Evolutionary conservation across 2,888 invertebrate species (phyloP).

Genomic region (Scrobipalpa atriplicella): DNA sequence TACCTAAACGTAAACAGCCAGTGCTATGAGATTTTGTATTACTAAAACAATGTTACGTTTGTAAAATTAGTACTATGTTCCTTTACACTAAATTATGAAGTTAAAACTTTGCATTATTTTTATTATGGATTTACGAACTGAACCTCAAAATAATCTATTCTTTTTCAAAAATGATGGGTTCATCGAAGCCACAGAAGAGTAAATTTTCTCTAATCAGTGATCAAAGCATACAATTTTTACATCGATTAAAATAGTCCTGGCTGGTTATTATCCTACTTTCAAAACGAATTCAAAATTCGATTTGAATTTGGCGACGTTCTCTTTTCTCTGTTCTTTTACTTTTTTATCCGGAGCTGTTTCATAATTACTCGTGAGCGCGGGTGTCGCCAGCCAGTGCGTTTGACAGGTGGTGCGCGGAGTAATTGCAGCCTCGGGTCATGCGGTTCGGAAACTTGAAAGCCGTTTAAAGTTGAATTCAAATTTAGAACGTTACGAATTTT

Average conservation of each 20-base stretch:
- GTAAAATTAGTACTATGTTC: too few relatives aligned
- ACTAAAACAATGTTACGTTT: too few relatives aligned
- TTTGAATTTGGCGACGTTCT: constrained; percentile 42
- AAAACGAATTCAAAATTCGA: constrained; percentile 40
- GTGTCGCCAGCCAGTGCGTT: constrained; percentile 49
- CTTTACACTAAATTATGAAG: too few relatives aligned
- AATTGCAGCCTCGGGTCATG: constrained; percentile 52
- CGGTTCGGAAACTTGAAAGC: constrained; percentile 41
- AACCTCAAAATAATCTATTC: too few relatives aligned
- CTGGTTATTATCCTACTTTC: constrained; percentile 33
- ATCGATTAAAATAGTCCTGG: constrained; percentile 24
- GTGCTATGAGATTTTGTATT: too few relatives aligned
- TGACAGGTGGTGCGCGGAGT: constrained; percentile 57
- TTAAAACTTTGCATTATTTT: too few relatives aligned
- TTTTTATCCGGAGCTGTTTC: constrained; percentile 43
- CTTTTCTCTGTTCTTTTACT: constrained; percentile 40
- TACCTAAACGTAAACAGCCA: too few relatives aligned
- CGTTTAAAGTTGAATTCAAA: constrained; percentile 34
- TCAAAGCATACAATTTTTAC: too few relatives aligned
- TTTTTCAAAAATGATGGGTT: too few relatives aligned
- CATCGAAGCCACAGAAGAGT: too few relatives aligned
- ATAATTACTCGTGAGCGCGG: constrained; percentile 50
- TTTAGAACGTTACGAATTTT: constrained; percentile 25
- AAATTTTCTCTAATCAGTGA: too few relatives aligned
- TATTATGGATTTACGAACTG: too few relatives aligned